Percentiles rank a stretch among this genome's conserved stretches.
These are phyloP conservation scores for Drosophila hamatofila DNA, from an alignment of 2,888 invertebrate genomes.

Conservation along the genomic window DNA sequence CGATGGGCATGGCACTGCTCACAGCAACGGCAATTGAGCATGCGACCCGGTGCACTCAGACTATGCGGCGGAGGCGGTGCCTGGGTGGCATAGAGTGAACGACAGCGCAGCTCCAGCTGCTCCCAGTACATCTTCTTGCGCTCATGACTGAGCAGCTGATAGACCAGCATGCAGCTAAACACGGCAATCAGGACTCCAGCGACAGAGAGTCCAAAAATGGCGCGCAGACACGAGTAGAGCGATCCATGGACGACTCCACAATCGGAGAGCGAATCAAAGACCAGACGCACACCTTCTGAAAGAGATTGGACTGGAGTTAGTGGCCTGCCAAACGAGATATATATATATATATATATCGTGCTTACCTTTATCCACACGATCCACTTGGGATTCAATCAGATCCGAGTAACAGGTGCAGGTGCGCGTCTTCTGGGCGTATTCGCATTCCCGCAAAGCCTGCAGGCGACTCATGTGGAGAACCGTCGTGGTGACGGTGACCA, in stretches of 20 bases:
- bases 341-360: neutral
- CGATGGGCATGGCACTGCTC: conserved; percentile 88
- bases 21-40: conserved; percentile 88
- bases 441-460: conserved; percentile 94
- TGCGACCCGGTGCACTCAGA: conserved; percentile 81
- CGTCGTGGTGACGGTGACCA: conserved; percentile 94
- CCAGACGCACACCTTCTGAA: conserved; percentile 89
- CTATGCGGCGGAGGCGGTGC: conserved; percentile 82
- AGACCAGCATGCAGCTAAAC: conserved; percentile 96
- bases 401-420: conserved; percentile 92
- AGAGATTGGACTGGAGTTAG: conserved; percentile 14
- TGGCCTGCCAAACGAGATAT: neutral
- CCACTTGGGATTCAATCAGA: conserved; percentile 89
- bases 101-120: conserved; percentile 93
- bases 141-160: conserved; percentile 95
- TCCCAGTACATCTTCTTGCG: conserved; percentile 98
- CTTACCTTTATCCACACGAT: conserved; percentile 84
- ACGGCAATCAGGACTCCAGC: conserved; percentile 96
- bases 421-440: conserved; percentile 92
- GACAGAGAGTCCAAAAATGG: conserved; percentile 96
- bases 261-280: conserved; percentile 94
- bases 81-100: conserved; percentile 89
- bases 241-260: conserved; percentile 97
- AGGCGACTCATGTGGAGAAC: conserved; percentile 96
- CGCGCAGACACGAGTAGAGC: conserved; percentile 94